Percentiles rank a stretch among this genome's conserved stretches.
phyloP scores from a whole-genome alignment of 2,888 invertebrate genomes.

The Cryptosula pallasiana region DNA sequence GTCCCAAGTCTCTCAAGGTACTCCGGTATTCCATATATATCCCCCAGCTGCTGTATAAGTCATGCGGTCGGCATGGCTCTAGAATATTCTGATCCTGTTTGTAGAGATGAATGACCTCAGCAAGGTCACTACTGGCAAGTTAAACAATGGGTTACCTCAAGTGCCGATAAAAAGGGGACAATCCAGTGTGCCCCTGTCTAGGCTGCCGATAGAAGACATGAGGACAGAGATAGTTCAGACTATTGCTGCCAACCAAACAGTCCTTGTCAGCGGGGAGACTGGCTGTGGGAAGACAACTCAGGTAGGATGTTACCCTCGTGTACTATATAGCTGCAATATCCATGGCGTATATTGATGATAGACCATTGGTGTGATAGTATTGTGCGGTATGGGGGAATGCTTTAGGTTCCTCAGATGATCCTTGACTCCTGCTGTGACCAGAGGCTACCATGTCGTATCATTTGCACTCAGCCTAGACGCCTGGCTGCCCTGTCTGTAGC shows the following conservation, averaged over 20 bases:
- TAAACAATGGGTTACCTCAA: slow-evolving; percentile 67
- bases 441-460: slow-evolving; percentile 68
- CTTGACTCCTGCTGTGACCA: slow-evolving; percentile 67
- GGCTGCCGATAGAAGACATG: slow-evolving; percentile 67
- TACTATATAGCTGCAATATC: no score
- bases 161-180: slow-evolving; percentile 57
- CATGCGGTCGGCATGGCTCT: no score
- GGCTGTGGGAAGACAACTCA: slow-evolving; percentile 94
- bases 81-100: no score
- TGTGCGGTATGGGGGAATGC: no score
- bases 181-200: slow-evolving; percentile 39
- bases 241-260: slow-evolving; percentile 65
- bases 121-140: slow-evolving; percentile 61
- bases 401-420: slow-evolving; percentile 86
- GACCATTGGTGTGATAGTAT: no score
- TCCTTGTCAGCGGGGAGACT: slow-evolving; percentile 65
- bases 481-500: slow-evolving; percentile 85
- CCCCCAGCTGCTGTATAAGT: no score
- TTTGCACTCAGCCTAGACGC: slow-evolving; percentile 88
- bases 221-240: slow-evolving; percentile 64
- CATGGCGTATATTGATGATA: no score
- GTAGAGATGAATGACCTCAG: slow-evolving; percentile 36
- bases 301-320: slow-evolving; percentile 49
- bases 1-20: slow-evolving; percentile 60
- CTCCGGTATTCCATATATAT: slow-evolving; percentile 29